Evolutionary conservation across 2,113 vertebrate genomes (phyloP).

Genomic region (Eretmodus cyanostictus): DNA sequence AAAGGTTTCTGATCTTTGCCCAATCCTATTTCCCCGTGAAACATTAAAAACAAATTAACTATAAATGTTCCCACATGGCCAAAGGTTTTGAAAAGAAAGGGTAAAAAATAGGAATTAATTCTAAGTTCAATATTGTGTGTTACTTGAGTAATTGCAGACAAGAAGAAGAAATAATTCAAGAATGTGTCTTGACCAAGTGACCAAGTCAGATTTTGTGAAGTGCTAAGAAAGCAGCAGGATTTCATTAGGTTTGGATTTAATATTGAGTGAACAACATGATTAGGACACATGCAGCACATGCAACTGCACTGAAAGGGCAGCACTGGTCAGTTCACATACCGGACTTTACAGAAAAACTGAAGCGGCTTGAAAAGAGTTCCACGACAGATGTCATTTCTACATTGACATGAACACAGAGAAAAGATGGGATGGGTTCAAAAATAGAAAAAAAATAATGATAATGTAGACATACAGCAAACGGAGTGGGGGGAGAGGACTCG

Average conservation of each 20-base stretch:
- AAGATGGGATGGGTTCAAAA: slow-evolving; percentile 54
- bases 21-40: neutral
- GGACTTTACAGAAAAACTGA: slow-evolving; percentile 76
- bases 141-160: neutral
- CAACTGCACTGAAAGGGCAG: slow-evolving; percentile 34
- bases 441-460: slow-evolving; percentile 3
- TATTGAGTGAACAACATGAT: slow-evolving; percentile 10
- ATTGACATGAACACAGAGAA: slow-evolving; percentile 67
- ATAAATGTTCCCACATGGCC: neutral
- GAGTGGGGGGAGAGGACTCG: neutral
- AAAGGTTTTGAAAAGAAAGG: neutral
- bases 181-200: neutral
- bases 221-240: neutral
- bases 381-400: slow-evolving; percentile 73
- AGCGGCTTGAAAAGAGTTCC: slow-evolving; percentile 76
- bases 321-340: slow-evolving; percentile 71
- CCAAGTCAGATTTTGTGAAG: slow-evolving; percentile 1
- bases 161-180: neutral
- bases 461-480: slow-evolving; percentile 30
- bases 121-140: neutral
- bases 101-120: neutral
- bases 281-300: slow-evolving; percentile 63
- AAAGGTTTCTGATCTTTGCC: neutral
- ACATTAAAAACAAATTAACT: neutral
- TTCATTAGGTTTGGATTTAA: slow-evolving; percentile 3